phyloP scores from a whole-genome alignment of 1,140 invertebrate species.

The Dufourea novaeangliae region DNA sequence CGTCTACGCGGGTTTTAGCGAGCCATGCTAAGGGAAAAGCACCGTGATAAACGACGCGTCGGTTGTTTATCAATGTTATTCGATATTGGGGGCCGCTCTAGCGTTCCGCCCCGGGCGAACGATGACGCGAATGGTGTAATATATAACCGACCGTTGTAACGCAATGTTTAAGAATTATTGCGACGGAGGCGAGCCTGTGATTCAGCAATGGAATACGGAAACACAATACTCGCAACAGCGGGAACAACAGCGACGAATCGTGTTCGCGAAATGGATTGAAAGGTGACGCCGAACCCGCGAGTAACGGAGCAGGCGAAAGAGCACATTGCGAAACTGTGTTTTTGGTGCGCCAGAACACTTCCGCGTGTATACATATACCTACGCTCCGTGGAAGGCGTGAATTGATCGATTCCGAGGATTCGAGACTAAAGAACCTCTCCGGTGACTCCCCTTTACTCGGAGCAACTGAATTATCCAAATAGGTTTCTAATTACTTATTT shows the following conservation, averaged over 20 bases:
- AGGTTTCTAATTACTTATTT: not conserved
- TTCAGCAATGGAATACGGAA: slow-evolving; percentile 11
- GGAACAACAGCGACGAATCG: not conserved
- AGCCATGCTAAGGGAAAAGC: slow-evolving; percentile 12
- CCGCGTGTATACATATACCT: too few species aligned
- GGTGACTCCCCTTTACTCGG: too few species aligned
- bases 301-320: not conserved
- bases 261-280: not conserved
- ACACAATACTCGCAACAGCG: not conserved
- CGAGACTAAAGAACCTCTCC: too few species aligned
- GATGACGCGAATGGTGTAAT: slow-evolving; percentile 6
- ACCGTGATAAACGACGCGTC: slow-evolving; percentile 15
- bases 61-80: slow-evolving; percentile 42
- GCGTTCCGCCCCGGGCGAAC: not conserved
- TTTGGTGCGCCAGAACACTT: not conserved
- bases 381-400: not conserved
- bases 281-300: not conserved
- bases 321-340: not conserved
- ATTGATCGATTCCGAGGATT: not conserved
- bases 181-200: not conserved
- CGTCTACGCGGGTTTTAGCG: not conserved
- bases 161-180: slow-evolving; percentile 28
- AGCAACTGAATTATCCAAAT: too few species aligned
- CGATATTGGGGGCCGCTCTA: slow-evolving; percentile 27
- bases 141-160: not conserved